Conservation (phyloP, 1,140 invertebrate species). For the Drosophila fuyamai region DNA sequence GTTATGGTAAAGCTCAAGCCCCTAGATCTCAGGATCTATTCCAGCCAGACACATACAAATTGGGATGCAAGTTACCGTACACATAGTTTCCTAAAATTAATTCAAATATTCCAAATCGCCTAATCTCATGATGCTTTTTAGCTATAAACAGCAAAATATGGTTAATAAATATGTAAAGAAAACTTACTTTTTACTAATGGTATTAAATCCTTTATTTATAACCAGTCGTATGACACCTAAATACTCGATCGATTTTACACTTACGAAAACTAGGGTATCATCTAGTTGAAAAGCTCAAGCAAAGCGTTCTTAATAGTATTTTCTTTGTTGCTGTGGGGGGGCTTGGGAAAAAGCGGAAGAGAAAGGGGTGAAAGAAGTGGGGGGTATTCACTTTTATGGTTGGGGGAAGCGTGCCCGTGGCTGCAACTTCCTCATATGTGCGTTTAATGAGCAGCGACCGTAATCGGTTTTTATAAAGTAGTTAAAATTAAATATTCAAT, state of each 20-base stretch:
- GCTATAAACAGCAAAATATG: too few species aligned
- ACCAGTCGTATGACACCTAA: too few species aligned
- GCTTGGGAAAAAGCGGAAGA: constrained; percentile 1
- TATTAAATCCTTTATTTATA: too few species aligned
- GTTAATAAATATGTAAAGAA: too few species aligned
- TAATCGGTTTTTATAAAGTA: constrained; percentile 11
- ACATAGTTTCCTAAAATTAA: too few species aligned
- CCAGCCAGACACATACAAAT: background rate
- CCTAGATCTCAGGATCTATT: background rate
- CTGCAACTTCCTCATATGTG: constrained; percentile 25
- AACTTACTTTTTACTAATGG: too few species aligned
- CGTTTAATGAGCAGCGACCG: constrained; percentile 9
- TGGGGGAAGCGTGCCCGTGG: constrained; percentile 33
- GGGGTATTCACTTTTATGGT: background rate
- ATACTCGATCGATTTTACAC: too few species aligned
- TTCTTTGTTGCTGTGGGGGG: background rate
- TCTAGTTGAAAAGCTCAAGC: too few species aligned
- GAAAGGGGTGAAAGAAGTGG: background rate
- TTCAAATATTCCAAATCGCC: too few species aligned
- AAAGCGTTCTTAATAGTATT: background rate
- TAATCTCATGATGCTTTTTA: too few species aligned
- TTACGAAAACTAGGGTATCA: background rate
- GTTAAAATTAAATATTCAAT: constrained; percentile 23
- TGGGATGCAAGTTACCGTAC: background rate
- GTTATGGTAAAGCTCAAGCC: background rate